Evolutionary conservation across 1,140 invertebrate species (phyloP), one percentile per base, ranked within the genome.

Genomic region (Drosophila miranda): DNA sequence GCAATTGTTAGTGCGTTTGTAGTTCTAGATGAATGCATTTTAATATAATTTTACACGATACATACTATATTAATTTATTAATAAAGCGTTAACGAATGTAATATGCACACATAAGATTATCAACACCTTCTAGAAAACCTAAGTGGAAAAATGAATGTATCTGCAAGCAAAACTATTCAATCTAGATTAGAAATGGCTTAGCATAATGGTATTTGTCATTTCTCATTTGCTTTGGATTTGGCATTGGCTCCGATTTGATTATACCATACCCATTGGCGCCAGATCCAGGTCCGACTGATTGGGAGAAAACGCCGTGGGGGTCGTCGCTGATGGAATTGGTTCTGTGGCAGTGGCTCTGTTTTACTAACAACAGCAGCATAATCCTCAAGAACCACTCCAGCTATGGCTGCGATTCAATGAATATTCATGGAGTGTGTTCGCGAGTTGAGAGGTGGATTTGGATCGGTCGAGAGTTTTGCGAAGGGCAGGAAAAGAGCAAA

Each of bases 11-110:
- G 60, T 79, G 76, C 76, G 77, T 86, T 70, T 69, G 67, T 80
- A 86, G 81, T 55, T 70, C 42, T 86, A 86, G 82, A 53, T 66
- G 67, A 82, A 87, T 87, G 82, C 82, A 87, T 86, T 86, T 86
- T 82, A 82, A 87, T 58, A 38, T 78, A 70, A 78, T 66, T 81
- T 74, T 61, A 70, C 67, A 55, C 45, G 16, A 74, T 56, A 51
- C 58, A 16, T 63, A 49, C 23, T 52, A 28, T 60, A 83, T 77
- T 81, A 67, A 69, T 51, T 71, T 78, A 81, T 81, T 77, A 81
- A 77, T 70, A 74, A 67, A 80, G 34, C 59, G 67, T 50, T 74
- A 86, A 71, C 69, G 58, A 87, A 67, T 71, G 58, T 75, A 63
- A 81, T 55, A 69, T 51, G 44, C 13, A 57, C 55, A 54, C 38